A percentile compares a stretch with the other conserved stretches of the same genome.
These are phyloP conservation scores for Corythornis cristatus DNA, from an alignment of 2,113 vertebrate species.

Conservation along the genomic window DNA sequence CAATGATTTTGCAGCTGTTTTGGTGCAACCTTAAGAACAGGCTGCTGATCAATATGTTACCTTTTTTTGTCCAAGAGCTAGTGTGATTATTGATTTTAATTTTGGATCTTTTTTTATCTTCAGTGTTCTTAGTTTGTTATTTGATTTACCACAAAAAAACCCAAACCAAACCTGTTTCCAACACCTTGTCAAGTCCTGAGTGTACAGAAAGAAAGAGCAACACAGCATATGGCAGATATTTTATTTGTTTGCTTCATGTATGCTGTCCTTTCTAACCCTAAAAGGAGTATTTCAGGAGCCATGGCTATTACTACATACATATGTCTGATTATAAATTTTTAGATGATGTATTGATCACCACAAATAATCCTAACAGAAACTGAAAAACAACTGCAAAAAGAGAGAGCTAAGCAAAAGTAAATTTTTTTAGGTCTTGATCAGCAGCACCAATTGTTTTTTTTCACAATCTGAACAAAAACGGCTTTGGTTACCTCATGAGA, in stretches of 20 bases:
- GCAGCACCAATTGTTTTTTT: neutral
- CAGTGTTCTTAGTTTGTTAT: neutral
- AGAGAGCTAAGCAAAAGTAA: neutral
- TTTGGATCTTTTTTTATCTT: neutral
- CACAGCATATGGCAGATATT: neutral
- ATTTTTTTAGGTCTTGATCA: neutral
- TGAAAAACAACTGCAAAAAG: neutral
- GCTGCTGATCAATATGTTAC: neutral
- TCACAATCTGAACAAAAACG: neutral
- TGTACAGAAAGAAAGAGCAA: neutral
- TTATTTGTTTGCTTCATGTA: neutral
- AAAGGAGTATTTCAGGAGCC: neutral
- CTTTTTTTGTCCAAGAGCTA: neutral
- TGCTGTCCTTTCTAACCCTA: neutral
- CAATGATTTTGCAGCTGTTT: neutral
- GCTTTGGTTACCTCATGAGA: neutral
- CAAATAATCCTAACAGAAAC: neutral
- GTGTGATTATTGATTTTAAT: neutral
- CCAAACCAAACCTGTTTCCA: neutral
- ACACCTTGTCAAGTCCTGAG: neutral
- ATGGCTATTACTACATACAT: neutral
- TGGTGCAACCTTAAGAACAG: neutral
- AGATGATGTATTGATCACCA: neutral
- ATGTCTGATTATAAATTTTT: neutral
- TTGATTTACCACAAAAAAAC: neutral